Evolutionary conservation across 2,797 vertebrate species (phyloP).

Genomic region (Denticeps clupeoides): DNA sequence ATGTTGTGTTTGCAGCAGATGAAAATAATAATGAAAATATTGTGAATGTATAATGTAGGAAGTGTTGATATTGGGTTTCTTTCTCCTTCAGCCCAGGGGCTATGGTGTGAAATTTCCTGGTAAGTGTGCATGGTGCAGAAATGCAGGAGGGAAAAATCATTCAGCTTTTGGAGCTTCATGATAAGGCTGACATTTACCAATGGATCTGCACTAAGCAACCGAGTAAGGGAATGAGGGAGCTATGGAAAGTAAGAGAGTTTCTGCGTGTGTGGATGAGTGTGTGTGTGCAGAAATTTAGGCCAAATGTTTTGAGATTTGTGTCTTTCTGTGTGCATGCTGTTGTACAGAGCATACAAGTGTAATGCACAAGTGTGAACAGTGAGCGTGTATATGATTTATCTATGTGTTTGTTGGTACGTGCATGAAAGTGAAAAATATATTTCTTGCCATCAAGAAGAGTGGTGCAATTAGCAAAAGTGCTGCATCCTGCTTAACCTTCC

Average conservation of each 20-base stretch:
- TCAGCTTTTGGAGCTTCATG: slow-evolving; percentile 21
- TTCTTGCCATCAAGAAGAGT: too few relatives aligned
- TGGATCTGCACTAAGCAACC: slow-evolving; percentile 14
- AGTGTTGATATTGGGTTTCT: background rate
- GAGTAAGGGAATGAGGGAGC: slow-evolving; percentile 1
- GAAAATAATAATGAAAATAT: slow-evolving; percentile 10
- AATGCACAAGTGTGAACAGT: too few relatives aligned
- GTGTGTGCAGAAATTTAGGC: too few relatives aligned
- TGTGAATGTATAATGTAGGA: background rate
- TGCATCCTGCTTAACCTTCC: too few relatives aligned
- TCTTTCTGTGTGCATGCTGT: background rate
- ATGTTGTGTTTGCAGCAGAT: background rate
- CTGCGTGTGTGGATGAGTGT: background rate
- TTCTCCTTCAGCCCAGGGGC: slow-evolving; percentile 5
- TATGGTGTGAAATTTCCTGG: slow-evolving; percentile 4
- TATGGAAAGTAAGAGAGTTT: background rate
- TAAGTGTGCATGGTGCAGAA: slow-evolving; percentile 7
- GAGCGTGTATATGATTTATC: too few relatives aligned
- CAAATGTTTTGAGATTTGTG: background rate
- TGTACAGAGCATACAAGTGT: background rate
- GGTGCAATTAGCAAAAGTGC: too few relatives aligned
- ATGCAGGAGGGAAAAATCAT: slow-evolving; percentile 11
- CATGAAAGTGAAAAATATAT: too few relatives aligned
- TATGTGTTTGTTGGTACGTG: too few relatives aligned
- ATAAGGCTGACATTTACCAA: slow-evolving; percentile 27